Base-by-base conservation (phyloP, 2,113 vertebrate species). In the Chloroceryle aenea region DNA sequence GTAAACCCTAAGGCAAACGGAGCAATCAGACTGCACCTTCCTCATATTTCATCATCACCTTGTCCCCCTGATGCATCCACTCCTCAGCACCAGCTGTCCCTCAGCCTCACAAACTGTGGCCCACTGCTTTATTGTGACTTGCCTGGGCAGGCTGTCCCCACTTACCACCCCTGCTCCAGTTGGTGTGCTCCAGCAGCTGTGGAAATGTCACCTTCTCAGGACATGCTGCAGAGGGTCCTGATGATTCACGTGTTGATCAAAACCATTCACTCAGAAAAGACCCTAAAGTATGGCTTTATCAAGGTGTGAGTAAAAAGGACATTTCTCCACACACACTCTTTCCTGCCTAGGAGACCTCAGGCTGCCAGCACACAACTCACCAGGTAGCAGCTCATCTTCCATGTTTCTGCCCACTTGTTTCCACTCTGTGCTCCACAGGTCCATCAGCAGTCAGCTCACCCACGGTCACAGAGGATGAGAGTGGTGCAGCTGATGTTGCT, bases 171-270 rank as follows among this genome's bases (percentile, higher is more conserved):
- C 61, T 1, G 0, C 13, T 32, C 29, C 1, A 0, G 38, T 36
- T 23, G n/a, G 42, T 42, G 62, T 63, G 36, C 34, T 77, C 55
- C 55, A 23, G 73, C 61, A 63, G 32, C 83, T 2, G 0, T 17
- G n/a, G 23, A 56, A 64, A 67, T n/a, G n/a, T n/a, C 25, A 42
- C 4, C 15, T 69, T 64, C n/a, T 38, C 50, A 75, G 62, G 22
- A 53, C n/a, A 14, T 0, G 0, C 2, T 27, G 26, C 56, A 89
- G 55, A 30, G 8, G 0, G 0, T 64, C 52, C 43, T 38, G 30
- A 19, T 25, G 27, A 64, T 48, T 71, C 43, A 14, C 9, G 38
- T 43, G 8, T 29, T 63, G 18, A 15, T 30, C 45, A 63, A 87
- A 78, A 23, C 4, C 42, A 10, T 21, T 34, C 1, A 0, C 38